Conservation (phyloP, 2,113 vertebrate genomes). For the Bubo bubo region DNA sequence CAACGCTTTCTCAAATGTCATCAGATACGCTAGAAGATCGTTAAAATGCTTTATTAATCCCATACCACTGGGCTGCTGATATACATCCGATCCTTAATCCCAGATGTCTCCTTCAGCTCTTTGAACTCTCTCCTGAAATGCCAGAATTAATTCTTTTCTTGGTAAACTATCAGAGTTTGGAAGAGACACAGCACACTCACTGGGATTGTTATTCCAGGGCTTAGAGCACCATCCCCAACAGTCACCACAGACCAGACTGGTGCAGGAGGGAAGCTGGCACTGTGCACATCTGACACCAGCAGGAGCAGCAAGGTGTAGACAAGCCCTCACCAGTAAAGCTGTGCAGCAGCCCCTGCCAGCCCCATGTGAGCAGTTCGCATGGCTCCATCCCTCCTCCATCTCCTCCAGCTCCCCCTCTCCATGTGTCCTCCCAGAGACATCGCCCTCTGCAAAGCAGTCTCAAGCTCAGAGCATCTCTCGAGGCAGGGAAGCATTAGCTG, state of each 20-base stretch:
- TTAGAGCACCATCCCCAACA: not conserved
- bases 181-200: rapidly evolving
- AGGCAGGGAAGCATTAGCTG: not conserved
- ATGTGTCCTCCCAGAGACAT: rapidly evolving
- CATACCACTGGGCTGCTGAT: conserved; percentile 22
- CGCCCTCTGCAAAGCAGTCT: not conserved
- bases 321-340: not conserved
- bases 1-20: not conserved
- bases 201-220: not conserved
- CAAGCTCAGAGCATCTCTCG: not conserved
- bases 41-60: conserved; percentile 54
- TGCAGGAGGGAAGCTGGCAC: not conserved
- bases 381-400: not conserved
- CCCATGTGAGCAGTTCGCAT: rapidly evolving
- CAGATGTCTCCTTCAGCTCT: not conserved
- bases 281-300: not conserved
- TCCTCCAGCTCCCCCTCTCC: not conserved
- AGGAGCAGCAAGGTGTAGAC: not conserved
- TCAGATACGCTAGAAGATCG: not conserved
- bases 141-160: conserved; percentile 28
- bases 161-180: not conserved
- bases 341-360: not conserved
- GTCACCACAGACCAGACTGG: not conserved
- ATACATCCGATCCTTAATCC: not conserved
- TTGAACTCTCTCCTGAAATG: conserved; percentile 12